Base-by-base conservation (phyloP, 1,140 invertebrate species). In the Frieseomelitta varia region DNA sequence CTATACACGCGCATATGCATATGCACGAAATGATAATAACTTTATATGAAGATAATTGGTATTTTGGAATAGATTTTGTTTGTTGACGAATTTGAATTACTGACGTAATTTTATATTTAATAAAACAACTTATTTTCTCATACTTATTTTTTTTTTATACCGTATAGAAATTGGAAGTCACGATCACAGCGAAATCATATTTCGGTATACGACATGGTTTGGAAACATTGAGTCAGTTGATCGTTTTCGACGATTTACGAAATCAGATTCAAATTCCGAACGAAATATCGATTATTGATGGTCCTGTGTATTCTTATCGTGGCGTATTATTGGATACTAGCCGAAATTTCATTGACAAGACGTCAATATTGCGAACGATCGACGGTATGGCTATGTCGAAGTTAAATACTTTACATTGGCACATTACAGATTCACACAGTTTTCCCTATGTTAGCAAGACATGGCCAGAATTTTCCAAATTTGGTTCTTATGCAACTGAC, bases 401-500 rank as follows among this genome's bases (percentile, higher is more conserved):
- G 91, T 90, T 98, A 58, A 98, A 98, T 91, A 97, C 97, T 0
- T 97, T 98, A 92, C 98, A 98, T 89, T 98, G 97, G 97, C 98
- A 98, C 88, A 97, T 98, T n/a, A 98, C 97, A 0, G 98, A 98
- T 92, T 97, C 97, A 1, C 97, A 98, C 34, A 98, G 97, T 89
- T 98, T 98, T 90, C 97, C 98, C 0, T 96, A 98, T 75, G 96
- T 96, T 47, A 96, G 97, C 0, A 95, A 95, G 88, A 96, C 96
- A 14, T 95, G 95, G 67, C 97, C 98, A 0, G 93, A 97, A 65
- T 93, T 98, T 19, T 96, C 96, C 1, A 96, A 96, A 89, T 96
- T 97, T 65, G 98, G 98, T 1, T 97, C 97, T 27, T 98, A 98
- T 90, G 94, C 95, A 14, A 93, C 96, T 1, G 93, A 93, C 0